Evolutionary conservation across 2,888 invertebrate genomes (phyloP), one percentile per base, ranked within the genome.

Genomic region (Zeuzera pyrina): DNA sequence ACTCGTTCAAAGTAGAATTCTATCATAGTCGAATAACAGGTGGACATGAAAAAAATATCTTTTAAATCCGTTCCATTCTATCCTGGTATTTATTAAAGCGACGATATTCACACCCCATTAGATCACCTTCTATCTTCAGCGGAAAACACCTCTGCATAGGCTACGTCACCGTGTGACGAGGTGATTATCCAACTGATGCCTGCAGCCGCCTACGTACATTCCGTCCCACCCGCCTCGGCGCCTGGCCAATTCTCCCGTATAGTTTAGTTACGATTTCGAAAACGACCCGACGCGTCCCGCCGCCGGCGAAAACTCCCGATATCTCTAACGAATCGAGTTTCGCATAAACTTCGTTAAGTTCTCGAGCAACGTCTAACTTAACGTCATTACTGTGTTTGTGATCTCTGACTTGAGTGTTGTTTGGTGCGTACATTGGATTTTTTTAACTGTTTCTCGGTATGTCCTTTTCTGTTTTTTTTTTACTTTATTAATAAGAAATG

Each of bases 251-350:
- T 67, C 69, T 78, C 76, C 73, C 77, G n/a, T n/a, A 70, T 78
- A 83, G 81, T 83, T 79, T 83, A 81, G 83, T 81, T 79, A 79
- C 83, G 81, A 83, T 79, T 81, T 74, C 83, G 83, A 83, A 81
- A 83, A 83, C 83, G 83, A 83, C 77, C 83, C 83, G 83, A 81
- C 83, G 79, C 77, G 79, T 81, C 73, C 73, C 78, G 73, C 77
- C 78, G 81, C 81, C 79, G 83, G 78, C 76, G 76, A 77, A 62
- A 61, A 63, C 65, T 54, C 52, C 66, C 70, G 71, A 71, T 65
- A 66, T 68, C 71, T 71, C 68, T 50, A 43, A 63, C 68, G 69
- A 71, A 66, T 56, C 59, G 67, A 61, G 70, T 70, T 66, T 12
- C 13, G 51, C 56, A n/a, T n/a, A 63, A 57, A 49, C 63, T 73